A percentile compares a stretch with the other conserved stretches of the same genome.
Conservation (phyloP, 2,113 vertebrate species). For the Mesitornis unicolor region DNA sequence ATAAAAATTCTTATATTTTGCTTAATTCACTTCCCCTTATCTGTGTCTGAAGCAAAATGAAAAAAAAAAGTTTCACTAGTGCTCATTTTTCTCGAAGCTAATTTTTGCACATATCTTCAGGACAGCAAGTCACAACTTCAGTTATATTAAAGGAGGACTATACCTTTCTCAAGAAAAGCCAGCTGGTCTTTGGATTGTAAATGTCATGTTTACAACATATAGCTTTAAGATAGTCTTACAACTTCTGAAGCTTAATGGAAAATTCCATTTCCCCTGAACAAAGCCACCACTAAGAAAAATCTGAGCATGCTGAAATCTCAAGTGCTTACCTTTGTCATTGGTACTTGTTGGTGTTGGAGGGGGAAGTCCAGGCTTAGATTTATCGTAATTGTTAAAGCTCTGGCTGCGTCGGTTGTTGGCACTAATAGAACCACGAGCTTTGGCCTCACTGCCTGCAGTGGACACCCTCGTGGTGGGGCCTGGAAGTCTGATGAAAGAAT, state of each 20-base stretch:
- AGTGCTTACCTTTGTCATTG: slow-evolving; percentile 84
- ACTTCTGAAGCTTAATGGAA: neutral
- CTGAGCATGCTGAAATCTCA: neutral
- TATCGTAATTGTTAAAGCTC: slow-evolving; percentile 90
- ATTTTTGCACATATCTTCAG: neutral
- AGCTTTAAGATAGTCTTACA: neutral
- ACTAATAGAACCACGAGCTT: slow-evolving; percentile 78
- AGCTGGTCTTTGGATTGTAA: neutral
- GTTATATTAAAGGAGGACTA: neutral
- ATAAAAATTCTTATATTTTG: slow-evolving; percentile 16
- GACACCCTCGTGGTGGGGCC: slow-evolving; percentile 87
- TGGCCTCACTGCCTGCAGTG: slow-evolving; percentile 86
- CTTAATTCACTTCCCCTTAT: neutral
- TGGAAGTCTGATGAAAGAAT: slow-evolving; percentile 83
- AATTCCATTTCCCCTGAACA: fast-evolving
- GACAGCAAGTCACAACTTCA: neutral
- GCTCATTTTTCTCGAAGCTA: neutral
- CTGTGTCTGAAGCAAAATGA: neutral
- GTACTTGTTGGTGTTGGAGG: slow-evolving; percentile 58
- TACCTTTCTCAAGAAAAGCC: neutral
- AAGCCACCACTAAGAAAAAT: neutral
- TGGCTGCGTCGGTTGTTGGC: slow-evolving; percentile 91
- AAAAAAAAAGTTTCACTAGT: neutral
- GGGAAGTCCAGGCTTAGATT: slow-evolving; percentile 84
- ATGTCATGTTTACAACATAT: neutral